Conservation (phyloP, 2,888 invertebrate genomes). For the Acrobasis suavella region DNA sequence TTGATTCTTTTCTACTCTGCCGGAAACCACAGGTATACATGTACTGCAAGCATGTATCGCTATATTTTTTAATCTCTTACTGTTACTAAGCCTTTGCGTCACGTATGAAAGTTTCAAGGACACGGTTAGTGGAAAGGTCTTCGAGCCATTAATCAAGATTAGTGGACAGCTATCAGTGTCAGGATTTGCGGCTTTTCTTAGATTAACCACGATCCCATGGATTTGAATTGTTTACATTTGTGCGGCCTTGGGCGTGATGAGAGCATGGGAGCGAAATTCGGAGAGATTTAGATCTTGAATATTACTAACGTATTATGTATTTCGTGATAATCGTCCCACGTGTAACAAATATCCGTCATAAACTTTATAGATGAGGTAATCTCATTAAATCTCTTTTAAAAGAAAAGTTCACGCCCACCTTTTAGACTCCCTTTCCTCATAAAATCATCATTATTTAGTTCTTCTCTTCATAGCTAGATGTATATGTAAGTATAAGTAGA, state of each 20-base stretch:
- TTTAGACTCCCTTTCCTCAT: too few species aligned
- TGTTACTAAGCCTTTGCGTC: conserved; percentile 22
- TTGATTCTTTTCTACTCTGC: too few species aligned
- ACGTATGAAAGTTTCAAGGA: conserved; percentile 19
- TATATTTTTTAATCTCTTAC: background rate
- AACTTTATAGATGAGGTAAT: too few species aligned
- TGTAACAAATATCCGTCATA: background rate
- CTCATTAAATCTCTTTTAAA: too few species aligned
- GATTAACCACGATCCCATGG: conserved; percentile 58
- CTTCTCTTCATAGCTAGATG: too few species aligned
- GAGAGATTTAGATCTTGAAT: background rate
- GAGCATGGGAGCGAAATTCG: conserved; percentile 18
- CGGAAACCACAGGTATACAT: too few species aligned
- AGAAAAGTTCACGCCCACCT: too few species aligned
- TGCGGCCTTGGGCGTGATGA: conserved; percentile 45
- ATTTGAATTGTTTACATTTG: conserved; percentile 45
- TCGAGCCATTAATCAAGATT: conserved; percentile 70
- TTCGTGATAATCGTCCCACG: background rate
- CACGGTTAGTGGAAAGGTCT: conserved; percentile 44
- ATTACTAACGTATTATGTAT: background rate
- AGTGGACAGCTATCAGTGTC: conserved; percentile 64
- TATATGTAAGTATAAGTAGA: too few species aligned
- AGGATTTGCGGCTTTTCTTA: conserved; percentile 67
- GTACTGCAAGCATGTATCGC: background rate
- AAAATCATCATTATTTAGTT: too few species aligned